phyloP scores from a whole-genome alignment of 1,140 invertebrate species.

The Brachionus rotundiformis region DNA sequence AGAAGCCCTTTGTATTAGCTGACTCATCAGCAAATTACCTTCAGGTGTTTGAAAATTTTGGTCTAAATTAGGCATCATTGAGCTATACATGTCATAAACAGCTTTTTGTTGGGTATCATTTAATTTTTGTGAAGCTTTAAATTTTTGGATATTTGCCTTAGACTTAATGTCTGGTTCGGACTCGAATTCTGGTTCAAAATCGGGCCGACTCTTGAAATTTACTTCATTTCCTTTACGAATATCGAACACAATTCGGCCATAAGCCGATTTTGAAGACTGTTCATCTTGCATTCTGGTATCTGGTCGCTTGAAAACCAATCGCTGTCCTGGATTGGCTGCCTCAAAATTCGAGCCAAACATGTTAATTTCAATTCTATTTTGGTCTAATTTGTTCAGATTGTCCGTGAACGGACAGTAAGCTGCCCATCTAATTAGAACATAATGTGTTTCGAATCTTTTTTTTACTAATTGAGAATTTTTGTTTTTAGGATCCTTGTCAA shows the following conservation, averaged over 20 bases:
- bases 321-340: slow-evolving; percentile 57
- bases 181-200: slow-evolving; percentile 7
- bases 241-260: slow-evolving; percentile 58
- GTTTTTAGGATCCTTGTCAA: background rate
- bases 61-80: slow-evolving; percentile 25
- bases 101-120: slow-evolving; percentile 20
- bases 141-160: background rate
- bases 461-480: slow-evolving; percentile 9
- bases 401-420: slow-evolving; percentile 60
- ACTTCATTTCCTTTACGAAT: slow-evolving; percentile 53
- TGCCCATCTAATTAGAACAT: slow-evolving; percentile 58
- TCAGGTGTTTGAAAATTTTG: slow-evolving; percentile 26
- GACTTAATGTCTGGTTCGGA: background rate
- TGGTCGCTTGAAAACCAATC: slow-evolving; percentile 59
- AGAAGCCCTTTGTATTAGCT: background rate
- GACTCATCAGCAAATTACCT: slow-evolving; percentile 43
- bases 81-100: slow-evolving; percentile 27
- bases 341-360: slow-evolving; percentile 58
- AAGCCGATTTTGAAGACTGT: slow-evolving; percentile 53
- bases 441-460: slow-evolving; percentile 50
- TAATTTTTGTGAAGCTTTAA: background rate
- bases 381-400: slow-evolving; percentile 23
- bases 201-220: background rate
- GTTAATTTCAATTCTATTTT: slow-evolving; percentile 54
- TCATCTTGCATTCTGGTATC: slow-evolving; percentile 59